Base-by-base conservation (phyloP, 2,113 vertebrate genomes). In the Oenanthe melanoleuca region DNA sequence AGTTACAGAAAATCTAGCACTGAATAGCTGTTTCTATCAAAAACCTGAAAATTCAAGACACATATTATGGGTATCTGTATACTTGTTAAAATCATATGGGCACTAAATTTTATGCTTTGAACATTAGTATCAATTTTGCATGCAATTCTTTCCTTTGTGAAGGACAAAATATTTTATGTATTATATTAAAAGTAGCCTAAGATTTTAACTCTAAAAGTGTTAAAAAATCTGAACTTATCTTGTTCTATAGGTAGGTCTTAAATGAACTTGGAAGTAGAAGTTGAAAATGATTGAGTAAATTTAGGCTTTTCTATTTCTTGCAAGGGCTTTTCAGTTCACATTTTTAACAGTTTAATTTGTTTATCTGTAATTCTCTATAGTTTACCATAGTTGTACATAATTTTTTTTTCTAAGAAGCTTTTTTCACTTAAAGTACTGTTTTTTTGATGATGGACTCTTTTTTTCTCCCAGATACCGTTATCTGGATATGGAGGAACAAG, bases 401-500 rank as follows among this genome's bases (percentile, higher is more conserved):
- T 44, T 64, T 38, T 66, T 33, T 79, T 56, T 67, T 19, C 2
- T 47, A 9, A 72, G 33, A 88, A 42, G 7, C 8, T 60, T 89
- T 31, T 38, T 86, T 52, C 44, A 73, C 82, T 88, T 93, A 59
- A 74, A 47, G 23, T 90, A 37, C 23, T 90, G 2, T 19, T 52
- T 88, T 75, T 71, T 16, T 17, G 6, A 80, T 91, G 15, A 3
- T 17, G 8, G 2, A 26, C 0, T 1, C 19, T 37, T 10, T 10
- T 18, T 49, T 8, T 44, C 23, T 45, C 2, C 47, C 61, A 98
- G 99, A 99, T 99, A 97, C 99, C 99, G 1, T 98, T 99, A 63
- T 99, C 99, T 45, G 99, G 99, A 91, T 99, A 99, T 70, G 99
- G 99, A 80, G 99, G 99, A 95, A 98, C 98, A 88, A 99, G 99